phyloP scores from a whole-genome alignment of 2,113 vertebrate genomes.

The Caretta caretta region DNA sequence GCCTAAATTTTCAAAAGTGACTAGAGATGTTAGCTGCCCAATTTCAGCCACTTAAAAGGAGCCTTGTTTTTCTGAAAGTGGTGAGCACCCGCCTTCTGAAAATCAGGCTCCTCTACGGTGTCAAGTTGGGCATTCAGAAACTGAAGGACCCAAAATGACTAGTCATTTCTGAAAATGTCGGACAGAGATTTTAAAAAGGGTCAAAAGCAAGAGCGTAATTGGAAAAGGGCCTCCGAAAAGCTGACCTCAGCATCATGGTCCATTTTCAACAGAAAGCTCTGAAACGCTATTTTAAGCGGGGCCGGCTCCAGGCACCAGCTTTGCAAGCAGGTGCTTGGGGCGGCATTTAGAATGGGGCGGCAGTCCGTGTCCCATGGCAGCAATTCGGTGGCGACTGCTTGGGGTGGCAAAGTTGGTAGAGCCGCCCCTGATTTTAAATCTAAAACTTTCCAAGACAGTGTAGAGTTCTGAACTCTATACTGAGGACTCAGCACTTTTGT shows the following conservation, averaged over 20 bases:
- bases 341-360: no score
- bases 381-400: no score
- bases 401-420: no score
- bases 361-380: no score
- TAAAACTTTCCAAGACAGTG: neutral
- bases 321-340: no score
- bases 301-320: no score
- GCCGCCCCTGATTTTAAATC: neutral
- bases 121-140: accelerated
- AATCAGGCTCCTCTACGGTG: accelerated
- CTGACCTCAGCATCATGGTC: neutral
- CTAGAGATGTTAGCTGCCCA: neutral
- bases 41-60: neutral
- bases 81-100: accelerated
- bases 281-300: neutral
- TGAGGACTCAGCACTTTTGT: accelerated
- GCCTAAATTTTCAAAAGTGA: neutral
- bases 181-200: neutral
- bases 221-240: neutral
- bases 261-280: neutral
- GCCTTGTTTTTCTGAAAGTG: neutral
- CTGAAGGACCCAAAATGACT: neutral
- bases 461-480: neutral
- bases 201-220: neutral
- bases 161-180: accelerated